Conservation (phyloP, 2,113 vertebrate genomes). For the Phaetusa simplex region DNA sequence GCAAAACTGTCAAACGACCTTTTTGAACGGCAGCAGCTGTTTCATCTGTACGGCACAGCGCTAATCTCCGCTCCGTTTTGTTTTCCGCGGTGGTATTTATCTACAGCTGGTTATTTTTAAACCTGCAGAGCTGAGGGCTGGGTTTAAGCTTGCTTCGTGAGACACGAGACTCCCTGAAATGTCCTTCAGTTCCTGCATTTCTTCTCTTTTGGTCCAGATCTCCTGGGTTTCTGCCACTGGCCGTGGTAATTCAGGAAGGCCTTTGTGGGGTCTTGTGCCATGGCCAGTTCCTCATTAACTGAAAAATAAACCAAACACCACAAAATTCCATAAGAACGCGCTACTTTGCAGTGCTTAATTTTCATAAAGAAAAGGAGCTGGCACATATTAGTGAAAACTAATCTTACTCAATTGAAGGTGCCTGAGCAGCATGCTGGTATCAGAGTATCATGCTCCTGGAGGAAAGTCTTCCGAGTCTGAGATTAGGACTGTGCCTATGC, state of each 20-base stretch:
- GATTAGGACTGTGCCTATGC: not conserved
- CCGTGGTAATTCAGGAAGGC: not conserved
- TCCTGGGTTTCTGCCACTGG: not conserved
- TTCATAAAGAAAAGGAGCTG: not conserved
- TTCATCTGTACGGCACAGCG: not conserved
- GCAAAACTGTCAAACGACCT: not conserved
- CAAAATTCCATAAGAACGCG: not conserved
- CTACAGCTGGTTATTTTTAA: not conserved
- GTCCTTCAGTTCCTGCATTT: not conserved
- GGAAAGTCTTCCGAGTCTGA: not conserved
- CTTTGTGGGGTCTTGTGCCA: not conserved
- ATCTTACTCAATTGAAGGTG: not conserved
- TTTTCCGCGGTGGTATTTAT: not conserved
- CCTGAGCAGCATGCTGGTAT: not conserved
- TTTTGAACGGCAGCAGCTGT: not conserved
- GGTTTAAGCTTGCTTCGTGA: not conserved
- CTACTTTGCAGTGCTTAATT: not conserved
- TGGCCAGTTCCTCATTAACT: slow-evolving; percentile 76
- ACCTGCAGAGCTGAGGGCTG: not conserved
- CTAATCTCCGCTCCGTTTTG: not conserved
- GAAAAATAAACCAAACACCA: slow-evolving; percentile 10
- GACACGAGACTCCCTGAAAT: not conserved
- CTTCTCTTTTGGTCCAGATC: not conserved
- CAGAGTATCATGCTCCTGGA: not conserved
- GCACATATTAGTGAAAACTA: not conserved